Base-by-base conservation (phyloP, 2,888 invertebrate species). In the Lysandra coridon region DNA sequence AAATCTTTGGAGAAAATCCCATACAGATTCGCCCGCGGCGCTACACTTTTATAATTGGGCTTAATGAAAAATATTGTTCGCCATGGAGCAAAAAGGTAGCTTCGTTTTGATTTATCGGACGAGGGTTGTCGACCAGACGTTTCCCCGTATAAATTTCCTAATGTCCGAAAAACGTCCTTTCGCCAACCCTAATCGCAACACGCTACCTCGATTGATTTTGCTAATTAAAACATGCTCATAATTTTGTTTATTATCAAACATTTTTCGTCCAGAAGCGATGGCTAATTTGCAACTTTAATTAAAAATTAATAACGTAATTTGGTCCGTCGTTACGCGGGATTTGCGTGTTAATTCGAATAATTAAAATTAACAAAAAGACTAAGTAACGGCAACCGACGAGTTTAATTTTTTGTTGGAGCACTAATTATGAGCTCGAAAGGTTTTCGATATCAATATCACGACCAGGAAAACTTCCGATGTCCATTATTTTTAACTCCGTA, bases 61-160 rank as follows among this genome's bases (percentile, higher is more conserved):
- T 88, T 90, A 93, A 93, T 94, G 93, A 93, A 94, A 93, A 93
- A 93, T 91, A 92, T 93, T 92, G 92, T 92, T 91, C 90, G 88
- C 88, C 91, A 90, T 93, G 23, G 30, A 74, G 74, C 90, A 90
- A 93, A 93, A 91, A 92, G 93, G 92, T 91, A 92, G 89, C 87
- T 93, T 93, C 92, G 91, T 92, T 93, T 92, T 93, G 92, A 94
- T 93, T 94, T 93, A 90, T 89, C 88, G 86, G 86, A 87, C 86
- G 14, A 69, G 33, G 69, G 69, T 85, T 87, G 86, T 87, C 23
- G 86, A 86, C 88, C 87, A 88, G 90, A 90, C 90, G 90, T 91
- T 90, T 91, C 23, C 14, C 33, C 14, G 33, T 30, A 30, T 23
- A 64, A 64, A 64, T 23, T 17, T 49, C 12, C 49, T 23, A 12